Evolutionary conservation across 2,113 vertebrate genomes (phyloP), one percentile per base, ranked within the genome.

Genomic region (Etheostoma cragini): DNA sequence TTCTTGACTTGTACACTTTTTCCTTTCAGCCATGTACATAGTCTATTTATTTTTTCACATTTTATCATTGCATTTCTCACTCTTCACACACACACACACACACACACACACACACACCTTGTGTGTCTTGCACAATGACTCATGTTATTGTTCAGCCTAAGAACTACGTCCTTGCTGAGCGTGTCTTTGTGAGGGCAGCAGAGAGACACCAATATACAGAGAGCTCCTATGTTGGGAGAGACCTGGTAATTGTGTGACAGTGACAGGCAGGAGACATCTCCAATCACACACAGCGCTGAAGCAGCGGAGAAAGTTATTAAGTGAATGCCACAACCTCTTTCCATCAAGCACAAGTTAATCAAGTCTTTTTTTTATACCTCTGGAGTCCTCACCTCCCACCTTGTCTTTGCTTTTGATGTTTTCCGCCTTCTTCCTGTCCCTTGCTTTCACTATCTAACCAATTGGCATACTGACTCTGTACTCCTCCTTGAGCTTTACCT

Each of bases 281-380:
- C 82, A 82, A 80, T 90, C 81, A 78, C 83, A 76, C 71, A 19
- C 77, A 56, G 62, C 11, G 52, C 74, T 67, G 70, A 80, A 60
- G 58, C 81, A 68, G 70, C 47, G 11, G 62, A 62, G 79, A 82
- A 90, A 86, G 60, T 89, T 91, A 94, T 87, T 90, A 91, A 87
- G 79, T 38, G 81, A 86, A 83, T 87, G 87, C 78, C 90, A 91
- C 87, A 79, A 84, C 80, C 84, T 84, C 75, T 94, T 93, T 91
- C 82, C 88, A 87, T 94, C 93, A 92, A 84, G 42, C 65, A 57
- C 83, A 81, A 88, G 68, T 88, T 91, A 75, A 91, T 87, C 67
- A 67, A 76, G 68, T 16, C 64, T 58, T 83, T 33, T 54, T 38
- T 38, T 11, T 42, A 24, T 72, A 60, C 63, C 60, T 85, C 49